These are phyloP conservation scores for Brachyrhaphis roseni DNA, from an alignment of 2,797 vertebrate species.

Conservation along the genomic window DNA sequence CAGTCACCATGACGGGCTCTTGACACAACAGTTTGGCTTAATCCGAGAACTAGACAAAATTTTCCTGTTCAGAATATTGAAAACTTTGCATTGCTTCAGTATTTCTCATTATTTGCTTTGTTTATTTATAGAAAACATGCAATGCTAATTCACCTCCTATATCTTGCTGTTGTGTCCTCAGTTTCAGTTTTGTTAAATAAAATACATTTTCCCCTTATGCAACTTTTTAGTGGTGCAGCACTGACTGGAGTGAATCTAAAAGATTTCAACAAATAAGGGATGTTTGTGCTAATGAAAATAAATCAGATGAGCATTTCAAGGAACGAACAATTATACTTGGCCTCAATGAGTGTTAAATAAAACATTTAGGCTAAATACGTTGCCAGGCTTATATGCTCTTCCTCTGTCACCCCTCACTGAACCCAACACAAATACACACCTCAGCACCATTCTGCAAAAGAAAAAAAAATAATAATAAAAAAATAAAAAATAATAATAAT, in stretches of 20 bases:
- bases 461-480: neutral
- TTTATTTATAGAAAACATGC: slow-evolving; percentile 4
- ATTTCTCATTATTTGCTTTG: neutral
- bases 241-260: neutral
- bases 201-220: neutral
- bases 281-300: neutral
- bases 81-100: neutral
- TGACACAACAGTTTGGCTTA: slow-evolving; percentile 9
- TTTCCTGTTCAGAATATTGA: neutral
- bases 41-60: neutral
- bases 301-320: neutral
- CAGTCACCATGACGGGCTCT: slow-evolving; percentile 9
- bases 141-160: neutral
- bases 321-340: neutral
- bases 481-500: too few relatives aligned
- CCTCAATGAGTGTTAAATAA: neutral
- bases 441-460: neutral
- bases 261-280: neutral
- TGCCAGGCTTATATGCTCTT: neutral
- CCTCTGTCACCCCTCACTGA: too few relatives aligned
- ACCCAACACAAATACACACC: neutral
- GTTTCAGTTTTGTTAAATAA: neutral
- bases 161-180: neutral
- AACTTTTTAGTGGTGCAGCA: neutral
- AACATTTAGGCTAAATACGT: neutral